A percentile compares a stretch with the other conserved stretches of the same genome.
phyloP scores from a whole-genome alignment of 2,888 invertebrate genomes.

The Sthenelais limicola region DNA sequence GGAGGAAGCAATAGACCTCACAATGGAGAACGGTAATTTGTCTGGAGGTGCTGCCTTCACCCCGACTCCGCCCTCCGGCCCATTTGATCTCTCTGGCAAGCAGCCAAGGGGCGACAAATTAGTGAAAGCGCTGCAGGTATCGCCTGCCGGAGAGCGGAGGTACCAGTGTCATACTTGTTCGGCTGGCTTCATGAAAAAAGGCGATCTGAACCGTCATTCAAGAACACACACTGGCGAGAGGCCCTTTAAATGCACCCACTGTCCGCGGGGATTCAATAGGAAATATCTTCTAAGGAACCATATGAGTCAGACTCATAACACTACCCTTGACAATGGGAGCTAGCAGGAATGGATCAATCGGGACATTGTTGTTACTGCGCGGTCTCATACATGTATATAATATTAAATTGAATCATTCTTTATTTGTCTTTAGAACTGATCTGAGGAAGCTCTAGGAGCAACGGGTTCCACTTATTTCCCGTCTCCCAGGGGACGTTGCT shows the following conservation, averaged over 20 bases:
- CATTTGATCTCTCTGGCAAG: no score
- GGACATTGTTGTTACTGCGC: no score
- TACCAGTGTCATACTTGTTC: conserved; percentile 13
- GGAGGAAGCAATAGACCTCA: conserved; percentile 32
- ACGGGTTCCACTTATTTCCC: no score
- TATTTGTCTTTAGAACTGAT: no score
- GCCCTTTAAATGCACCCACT: conserved; percentile 17
- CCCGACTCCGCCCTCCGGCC: not conserved
- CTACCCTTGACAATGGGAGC: no score
- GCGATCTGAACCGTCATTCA: conserved; percentile 18
- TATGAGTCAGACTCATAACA: no score
- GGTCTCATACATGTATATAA: no score
- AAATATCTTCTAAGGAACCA: conserved; percentile 32
- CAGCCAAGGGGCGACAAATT: no score
- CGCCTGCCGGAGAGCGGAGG: conserved; percentile 3
- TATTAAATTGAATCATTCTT: no score
- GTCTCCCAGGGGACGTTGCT: no score
- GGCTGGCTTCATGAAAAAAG: conserved; percentile 27
- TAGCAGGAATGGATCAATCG: no score
- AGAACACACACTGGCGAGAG: conserved; percentile 27
- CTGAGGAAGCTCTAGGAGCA: no score
- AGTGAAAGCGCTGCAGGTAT: not conserved
- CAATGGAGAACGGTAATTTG: conserved; percentile 8
- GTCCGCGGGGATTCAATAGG: conserved; percentile 23
- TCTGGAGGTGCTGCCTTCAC: not conserved